Evolutionary conservation across 2,797 vertebrate genomes (phyloP), one percentile per base, ranked within the genome.

Genomic region (Cynopterus sphinx): DNA sequence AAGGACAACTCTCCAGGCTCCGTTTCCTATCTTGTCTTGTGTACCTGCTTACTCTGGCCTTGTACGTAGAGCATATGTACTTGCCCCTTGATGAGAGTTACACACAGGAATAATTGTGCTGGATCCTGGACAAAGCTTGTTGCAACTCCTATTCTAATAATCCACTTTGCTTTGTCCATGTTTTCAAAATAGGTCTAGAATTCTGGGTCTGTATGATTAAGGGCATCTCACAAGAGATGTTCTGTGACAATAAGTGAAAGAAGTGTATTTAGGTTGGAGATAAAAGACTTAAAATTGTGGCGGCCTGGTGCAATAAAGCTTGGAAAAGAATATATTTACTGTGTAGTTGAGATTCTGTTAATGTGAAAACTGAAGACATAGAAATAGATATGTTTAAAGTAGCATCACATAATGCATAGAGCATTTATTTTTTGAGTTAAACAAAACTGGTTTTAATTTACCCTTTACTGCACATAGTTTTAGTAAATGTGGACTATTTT

Each of bases 21-120:
- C 41, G 1, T 5, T 36, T 51, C 2, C 5, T 24, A 0, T 11
- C 2, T 16, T 13, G 41, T 28, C 31, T 68, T 31, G 8, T 36
- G 6, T 9, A 78, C 9, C 7, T 67, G 15, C 21, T 57, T 0
- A 0, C 15, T 88, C 6, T 33, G 8, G 8, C 77, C 31, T 41
- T 4, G 4, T 36, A n/a, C 41, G n/a, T 83, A 2, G 5, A 51
- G 15, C 5, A 19, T 7, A 5, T 24, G 9, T 28, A 17, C 8
- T 59, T 8, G 12, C 1, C 5, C 16, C 13, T 46, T 41, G 21
- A 16, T 82, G 46, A 13, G 13, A 49, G 2, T n/a, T 31, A 5
- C 13, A n/a, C 4, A 5, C 4, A 2, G 49, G 9, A 70, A 9
- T 33, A 31, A 51, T 31, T 21, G 4, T 33, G 8, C 63, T 68